A percentile compares a stretch with the other conserved stretches of the same genome.
Evolutionary conservation across 2,888 invertebrate genomes (phyloP).

Genomic region (Liopterus haemorrhoidalis): DNA sequence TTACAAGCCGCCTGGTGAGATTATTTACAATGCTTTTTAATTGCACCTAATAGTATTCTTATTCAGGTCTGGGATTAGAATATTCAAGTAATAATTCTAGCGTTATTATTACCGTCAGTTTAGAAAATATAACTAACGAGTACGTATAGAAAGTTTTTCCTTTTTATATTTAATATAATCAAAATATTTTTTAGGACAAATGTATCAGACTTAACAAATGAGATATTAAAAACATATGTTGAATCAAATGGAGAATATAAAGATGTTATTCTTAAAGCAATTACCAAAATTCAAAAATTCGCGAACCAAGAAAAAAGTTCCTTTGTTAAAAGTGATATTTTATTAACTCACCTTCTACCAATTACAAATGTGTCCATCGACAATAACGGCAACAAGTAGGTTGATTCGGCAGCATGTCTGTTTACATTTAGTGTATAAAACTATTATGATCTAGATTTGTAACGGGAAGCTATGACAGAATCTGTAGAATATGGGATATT

Average conservation of each 20-base stretch:
- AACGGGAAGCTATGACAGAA: slow-evolving; percentile 78
- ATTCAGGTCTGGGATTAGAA: no score
- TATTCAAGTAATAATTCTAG: no score
- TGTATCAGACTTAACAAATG: slow-evolving; percentile 49
- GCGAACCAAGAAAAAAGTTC: slow-evolving; percentile 55
- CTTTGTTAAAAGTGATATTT: slow-evolving; percentile 60
- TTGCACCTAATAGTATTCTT: no score
- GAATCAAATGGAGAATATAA: slow-evolving; percentile 45
- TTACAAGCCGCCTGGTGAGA: no score
- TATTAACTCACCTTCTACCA: slow-evolving; percentile 63
- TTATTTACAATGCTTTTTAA: no score
- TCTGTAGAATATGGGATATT: slow-evolving; percentile 75
- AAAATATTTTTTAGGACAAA: slow-evolving; percentile 54
- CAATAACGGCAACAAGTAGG: slow-evolving; percentile 58
- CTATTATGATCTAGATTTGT: slow-evolving; percentile 54
- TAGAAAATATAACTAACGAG: no score
- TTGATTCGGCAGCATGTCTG: no score
- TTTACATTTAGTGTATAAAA: slow-evolving; percentile 7
- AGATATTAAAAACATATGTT: slow-evolving; percentile 47
- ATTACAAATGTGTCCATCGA: slow-evolving; percentile 68
- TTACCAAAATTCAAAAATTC: slow-evolving; percentile 55
- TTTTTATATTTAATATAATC: no score
- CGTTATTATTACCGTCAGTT: no score
- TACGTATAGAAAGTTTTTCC: no score
- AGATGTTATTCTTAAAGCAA: slow-evolving; percentile 12